Percentiles rank a stretch among this genome's conserved stretches.
phyloP scores from a whole-genome alignment of 92 coral and sea anemone species.

The Palythoa caribaeorum region DNA sequence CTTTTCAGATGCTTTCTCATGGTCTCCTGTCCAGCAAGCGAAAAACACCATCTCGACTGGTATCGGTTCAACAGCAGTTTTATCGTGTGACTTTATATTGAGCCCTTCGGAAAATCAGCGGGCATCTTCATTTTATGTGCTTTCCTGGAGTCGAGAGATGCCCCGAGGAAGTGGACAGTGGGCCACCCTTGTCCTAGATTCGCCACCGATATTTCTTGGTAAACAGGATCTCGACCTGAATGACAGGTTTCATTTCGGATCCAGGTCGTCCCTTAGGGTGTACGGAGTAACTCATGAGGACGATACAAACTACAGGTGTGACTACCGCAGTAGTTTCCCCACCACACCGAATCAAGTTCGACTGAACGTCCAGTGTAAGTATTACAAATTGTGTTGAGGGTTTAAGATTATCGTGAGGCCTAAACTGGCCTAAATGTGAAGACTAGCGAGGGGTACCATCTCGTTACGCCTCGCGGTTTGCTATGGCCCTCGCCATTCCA shows the following conservation, averaged over 20 bases:
- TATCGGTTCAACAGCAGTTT: conserved; percentile 52
- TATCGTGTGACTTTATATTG: conserved; percentile 66
- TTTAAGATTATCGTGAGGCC: no score
- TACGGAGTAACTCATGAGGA: conserved; percentile 64
- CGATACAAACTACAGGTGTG: conserved; percentile 72
- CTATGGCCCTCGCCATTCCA: no score
- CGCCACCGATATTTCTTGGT: conserved; percentile 45
- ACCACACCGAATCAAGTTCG: conserved; percentile 66
- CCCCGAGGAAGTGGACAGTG: conserved; percentile 63
- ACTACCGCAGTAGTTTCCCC: conserved; percentile 79
- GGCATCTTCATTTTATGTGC: conserved; percentile 48
- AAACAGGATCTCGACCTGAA: conserved; percentile 54
- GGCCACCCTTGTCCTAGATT: conserved; percentile 57
- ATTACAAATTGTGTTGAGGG: neutral
- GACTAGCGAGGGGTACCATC: no score
- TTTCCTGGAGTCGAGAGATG: conserved; percentile 70
- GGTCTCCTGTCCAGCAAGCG: conserved; percentile 60
- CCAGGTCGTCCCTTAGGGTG: conserved; percentile 57
- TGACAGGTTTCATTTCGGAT: conserved; percentile 48
- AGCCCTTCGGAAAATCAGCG: conserved; percentile 55
- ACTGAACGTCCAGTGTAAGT: conserved; percentile 75
- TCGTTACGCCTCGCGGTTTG: no score
- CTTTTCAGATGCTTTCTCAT: conserved; percentile 65
- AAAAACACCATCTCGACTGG: conserved; percentile 43
- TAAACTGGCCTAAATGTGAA: no score